A percentile compares a stretch with the other conserved stretches of the same genome.
Evolutionary conservation across 2,113 vertebrate species (phyloP).

Genomic region (Osmerus mordax): DNA sequence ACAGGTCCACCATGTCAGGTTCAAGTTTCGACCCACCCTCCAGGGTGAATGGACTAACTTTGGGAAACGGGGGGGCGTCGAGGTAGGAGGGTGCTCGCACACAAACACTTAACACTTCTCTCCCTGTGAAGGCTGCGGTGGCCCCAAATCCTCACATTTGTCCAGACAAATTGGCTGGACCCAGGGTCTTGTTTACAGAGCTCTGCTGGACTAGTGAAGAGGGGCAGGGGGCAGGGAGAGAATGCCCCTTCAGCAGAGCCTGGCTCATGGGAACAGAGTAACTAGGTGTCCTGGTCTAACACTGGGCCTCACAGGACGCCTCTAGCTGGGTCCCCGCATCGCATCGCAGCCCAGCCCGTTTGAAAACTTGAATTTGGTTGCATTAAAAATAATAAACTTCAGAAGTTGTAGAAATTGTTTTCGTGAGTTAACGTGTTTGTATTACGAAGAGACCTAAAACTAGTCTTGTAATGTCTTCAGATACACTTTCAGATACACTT

Average conservation of each 20-base stretch:
- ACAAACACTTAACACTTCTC: constrained; percentile 68
- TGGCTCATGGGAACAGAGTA: constrained; percentile 49
- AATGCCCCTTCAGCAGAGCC: constrained; percentile 30
- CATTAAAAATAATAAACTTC: too few relatives aligned
- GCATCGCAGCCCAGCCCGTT: too few relatives aligned
- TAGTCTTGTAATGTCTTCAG: too few relatives aligned
- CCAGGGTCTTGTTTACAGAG: constrained; percentile 69
- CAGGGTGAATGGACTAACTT: constrained; percentile 57
- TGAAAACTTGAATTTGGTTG: too few relatives aligned
- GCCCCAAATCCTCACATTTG: constrained; percentile 75
- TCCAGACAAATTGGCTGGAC: constrained; percentile 73
- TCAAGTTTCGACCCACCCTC: constrained; percentile 50
- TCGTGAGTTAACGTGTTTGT: not conserved
- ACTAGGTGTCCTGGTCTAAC: constrained; percentile 31
- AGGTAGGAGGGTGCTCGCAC: constrained; percentile 57
- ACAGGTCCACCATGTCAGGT: constrained; percentile 55
- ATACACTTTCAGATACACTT: too few relatives aligned
- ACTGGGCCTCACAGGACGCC: constrained; percentile 3
- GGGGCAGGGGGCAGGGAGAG: constrained; percentile 32
- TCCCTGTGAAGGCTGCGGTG: constrained; percentile 48
- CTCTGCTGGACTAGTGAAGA: constrained; percentile 46
- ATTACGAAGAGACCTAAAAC: not conserved
- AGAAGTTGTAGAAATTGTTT: not conserved
- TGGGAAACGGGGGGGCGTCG: constrained; percentile 33
- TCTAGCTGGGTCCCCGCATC: not conserved